These are phyloP conservation scores for Andrena marginata DNA, from an alignment of 2,888 invertebrate genomes.

Conservation along the genomic window DNA sequence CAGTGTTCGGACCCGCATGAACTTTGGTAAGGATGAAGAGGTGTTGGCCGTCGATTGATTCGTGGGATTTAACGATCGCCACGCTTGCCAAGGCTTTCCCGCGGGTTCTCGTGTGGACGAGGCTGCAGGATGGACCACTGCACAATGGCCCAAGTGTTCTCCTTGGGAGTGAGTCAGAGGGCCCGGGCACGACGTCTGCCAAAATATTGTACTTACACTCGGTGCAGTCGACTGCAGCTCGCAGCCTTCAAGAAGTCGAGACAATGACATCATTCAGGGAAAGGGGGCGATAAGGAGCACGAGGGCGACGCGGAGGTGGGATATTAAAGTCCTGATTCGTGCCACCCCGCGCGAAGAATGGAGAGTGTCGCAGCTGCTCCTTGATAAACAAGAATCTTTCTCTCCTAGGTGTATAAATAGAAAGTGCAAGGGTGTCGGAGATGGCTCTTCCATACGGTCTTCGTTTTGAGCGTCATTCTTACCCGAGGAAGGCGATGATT, in stretches of 20 bases:
- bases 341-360: constrained; percentile 7
- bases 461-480: not conserved
- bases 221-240: constrained; percentile 17
- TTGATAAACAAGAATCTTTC: constrained; percentile 26
- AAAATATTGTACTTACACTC: constrained; percentile 71
- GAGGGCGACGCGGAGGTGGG: constrained; percentile 34
- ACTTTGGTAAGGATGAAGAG: constrained; percentile 14
- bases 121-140: constrained; percentile 66
- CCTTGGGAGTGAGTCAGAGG: constrained; percentile 66
- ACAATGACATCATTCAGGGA: constrained; percentile 71
- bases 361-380: constrained; percentile 39
- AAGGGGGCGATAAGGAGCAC: constrained; percentile 44
- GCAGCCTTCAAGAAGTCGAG: constrained; percentile 41
- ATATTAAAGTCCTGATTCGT: constrained; percentile 46
- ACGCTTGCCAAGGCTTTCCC: not conserved
- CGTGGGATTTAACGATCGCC: constrained; percentile 58
- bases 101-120: constrained; percentile 51
- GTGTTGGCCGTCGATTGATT: constrained; percentile 66
- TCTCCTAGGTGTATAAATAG: not conserved
- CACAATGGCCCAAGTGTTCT: constrained; percentile 71
- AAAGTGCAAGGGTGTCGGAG: not conserved
- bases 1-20: not conserved
- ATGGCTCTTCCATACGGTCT: not conserved
- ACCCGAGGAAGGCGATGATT: not conserved
- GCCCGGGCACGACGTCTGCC: constrained; percentile 63